Conservation (phyloP, 1,140 invertebrate genomes). For the Cheumatopsyche charites region DNA sequence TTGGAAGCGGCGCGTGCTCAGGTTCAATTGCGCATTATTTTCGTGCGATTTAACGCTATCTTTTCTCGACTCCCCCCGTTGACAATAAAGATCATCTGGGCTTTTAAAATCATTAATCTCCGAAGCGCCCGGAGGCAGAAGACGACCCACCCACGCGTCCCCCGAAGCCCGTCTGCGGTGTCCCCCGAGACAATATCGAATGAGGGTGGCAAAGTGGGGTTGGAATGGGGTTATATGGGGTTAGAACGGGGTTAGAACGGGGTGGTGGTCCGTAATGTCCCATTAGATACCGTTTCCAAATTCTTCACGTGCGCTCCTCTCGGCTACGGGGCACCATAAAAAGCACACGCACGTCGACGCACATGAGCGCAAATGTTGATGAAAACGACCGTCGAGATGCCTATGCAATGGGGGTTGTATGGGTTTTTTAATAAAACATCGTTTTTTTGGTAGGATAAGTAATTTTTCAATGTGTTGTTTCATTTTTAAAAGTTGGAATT, state of each 20-base stretch:
- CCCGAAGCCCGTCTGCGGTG: no score
- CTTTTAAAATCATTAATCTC: slow-evolving; percentile 27
- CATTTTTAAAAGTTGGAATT: no score
- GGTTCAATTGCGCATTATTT: slow-evolving; percentile 14
- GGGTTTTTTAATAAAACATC: no score
- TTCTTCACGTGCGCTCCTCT: slow-evolving; percentile 16
- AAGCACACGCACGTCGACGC: slow-evolving; percentile 15
- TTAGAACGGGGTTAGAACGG: no score
- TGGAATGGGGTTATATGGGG: no score
- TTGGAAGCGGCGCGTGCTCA: no score
- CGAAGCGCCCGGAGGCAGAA: background rate
- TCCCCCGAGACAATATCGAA: slow-evolving; percentile 10
- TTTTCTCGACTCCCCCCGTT: background rate
- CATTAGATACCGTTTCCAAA: slow-evolving; percentile 24
- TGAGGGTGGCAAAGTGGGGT: no score
- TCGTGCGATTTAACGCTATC: slow-evolving; percentile 23
- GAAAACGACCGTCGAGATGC: background rate
- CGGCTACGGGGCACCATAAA: background rate
- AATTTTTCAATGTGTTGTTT: no score
- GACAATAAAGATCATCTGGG: slow-evolving; percentile 26
- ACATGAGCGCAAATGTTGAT: slow-evolving; percentile 6
- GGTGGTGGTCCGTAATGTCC: slow-evolving; percentile 8
- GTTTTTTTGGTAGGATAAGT: no score
- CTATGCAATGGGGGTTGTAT: no score
- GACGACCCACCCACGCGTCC: no score